A percentile compares a stretch with the other conserved stretches of the same genome.
These are phyloP conservation scores for Takifugu flavidus DNA, from an alignment of 2,113 vertebrate species.

Conservation along the genomic window DNA sequence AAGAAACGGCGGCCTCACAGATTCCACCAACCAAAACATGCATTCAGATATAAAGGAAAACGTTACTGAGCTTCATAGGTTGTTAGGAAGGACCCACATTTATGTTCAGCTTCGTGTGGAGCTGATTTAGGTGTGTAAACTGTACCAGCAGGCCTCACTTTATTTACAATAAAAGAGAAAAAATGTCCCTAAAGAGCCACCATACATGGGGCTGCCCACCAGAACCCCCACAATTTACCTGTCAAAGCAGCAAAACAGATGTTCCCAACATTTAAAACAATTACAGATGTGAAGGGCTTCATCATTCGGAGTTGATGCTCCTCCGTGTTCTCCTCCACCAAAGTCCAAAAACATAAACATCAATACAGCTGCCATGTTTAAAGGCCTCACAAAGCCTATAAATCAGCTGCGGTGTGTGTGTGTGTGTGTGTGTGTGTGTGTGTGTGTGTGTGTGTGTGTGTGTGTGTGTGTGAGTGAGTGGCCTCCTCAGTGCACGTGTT, in stretches of 20 bases:
- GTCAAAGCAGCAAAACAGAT: conserved; percentile 36
- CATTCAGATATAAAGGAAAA: too few species aligned
- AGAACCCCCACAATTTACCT: conserved; percentile 8
- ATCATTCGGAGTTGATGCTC: conserved; percentile 16
- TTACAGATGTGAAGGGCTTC: conserved; percentile 14
- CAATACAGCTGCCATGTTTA: conserved; percentile 77
- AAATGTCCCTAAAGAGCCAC: background rate
- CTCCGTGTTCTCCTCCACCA: conserved; percentile 30
- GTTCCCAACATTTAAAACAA: conserved; percentile 21
- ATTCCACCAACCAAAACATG: too few species aligned
- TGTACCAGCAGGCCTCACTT: background rate
- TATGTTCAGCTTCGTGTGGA: too few species aligned
- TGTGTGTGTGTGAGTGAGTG: conserved; percentile 49
- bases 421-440: conserved; percentile 4
- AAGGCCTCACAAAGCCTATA: conserved; percentile 70
- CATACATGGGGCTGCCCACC: background rate
- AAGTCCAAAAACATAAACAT: conserved; percentile 75
- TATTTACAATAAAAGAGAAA: conserved; percentile 3
- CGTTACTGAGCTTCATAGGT: too few species aligned
- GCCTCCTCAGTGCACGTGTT: too few species aligned
- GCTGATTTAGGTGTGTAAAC: too few species aligned
- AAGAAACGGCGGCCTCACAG: conserved; percentile 3
- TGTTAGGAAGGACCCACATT: too few species aligned
- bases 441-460: conserved; percentile 9
- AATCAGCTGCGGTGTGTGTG: conserved; percentile 67